Evolutionary conservation across 2,797 vertebrate genomes (phyloP), one percentile per base, ranked within the genome.

Genomic region (Sebastes ruberrimus): DNA sequence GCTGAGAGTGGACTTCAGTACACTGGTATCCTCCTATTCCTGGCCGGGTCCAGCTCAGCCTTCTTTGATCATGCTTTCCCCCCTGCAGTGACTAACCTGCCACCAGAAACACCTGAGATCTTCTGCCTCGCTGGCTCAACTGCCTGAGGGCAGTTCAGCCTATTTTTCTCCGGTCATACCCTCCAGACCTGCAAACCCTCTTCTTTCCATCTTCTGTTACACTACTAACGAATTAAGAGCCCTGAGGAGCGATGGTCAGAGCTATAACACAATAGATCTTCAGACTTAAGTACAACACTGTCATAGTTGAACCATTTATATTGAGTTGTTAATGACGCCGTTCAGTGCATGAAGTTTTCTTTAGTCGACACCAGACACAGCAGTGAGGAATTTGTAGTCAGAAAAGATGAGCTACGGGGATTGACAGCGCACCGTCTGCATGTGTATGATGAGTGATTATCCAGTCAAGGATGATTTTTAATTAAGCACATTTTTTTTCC

Each of bases 61-160:
- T 70, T n/a, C 11, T 83, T 77, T 84, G 71, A 85, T 82, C 80
- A 38, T 68, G 20, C 72, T 38, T 32, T 23, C 60, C 42, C 23
- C 75, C 75, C 78, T 64, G 72, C 69, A 67, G 71, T 62, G 63
- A 78, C 30, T 49, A 69, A 72, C 56, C 60, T 74, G 42, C 22
- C 52, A 62, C 72, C 68, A 55, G 59, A 68, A 81, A 74, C 55
- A 33, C 18, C 59, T 42, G 55, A 57, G 42, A 33, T 80, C 25
- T 65, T 35, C 76, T 56, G 35, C 49, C 32, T 75, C 2, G 7
- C 75, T 53, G 53, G 11, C 7, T 71, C 57, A 10, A 9, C 22
- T 20, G 49, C 76, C 75, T n/a, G 0, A 10, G 27, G 70, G 56
- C 73, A 57, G 4, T 74, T 30, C 33, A 49, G 65, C 7, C 56